Conservation (phyloP, 2,797 vertebrate species). For the Sebastiscus tertius region DNA sequence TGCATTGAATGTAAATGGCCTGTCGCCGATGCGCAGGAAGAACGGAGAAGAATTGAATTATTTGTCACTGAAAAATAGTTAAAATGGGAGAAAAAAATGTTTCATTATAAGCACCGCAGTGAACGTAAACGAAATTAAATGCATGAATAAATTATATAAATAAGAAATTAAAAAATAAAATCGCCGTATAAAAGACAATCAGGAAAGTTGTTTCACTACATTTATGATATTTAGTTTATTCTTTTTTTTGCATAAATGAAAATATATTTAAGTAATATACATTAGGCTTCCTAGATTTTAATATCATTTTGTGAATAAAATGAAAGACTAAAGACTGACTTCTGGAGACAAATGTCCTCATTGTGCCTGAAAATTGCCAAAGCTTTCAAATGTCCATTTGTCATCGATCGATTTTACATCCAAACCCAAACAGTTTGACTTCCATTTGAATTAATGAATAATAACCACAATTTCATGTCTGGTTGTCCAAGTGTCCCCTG, state of each 20-base stretch:
- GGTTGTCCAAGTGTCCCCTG: neutral
- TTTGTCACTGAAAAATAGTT: neutral
- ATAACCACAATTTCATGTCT: slow-evolving; percentile 37
- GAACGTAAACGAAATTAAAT: slow-evolving; percentile 45
- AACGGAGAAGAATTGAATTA: neutral
- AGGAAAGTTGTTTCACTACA: neutral
- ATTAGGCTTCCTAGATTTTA: neutral
- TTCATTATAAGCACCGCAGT: neutral
- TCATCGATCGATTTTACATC: slow-evolving; percentile 65
- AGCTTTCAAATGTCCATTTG: slow-evolving; percentile 29
- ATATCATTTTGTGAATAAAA: neutral
- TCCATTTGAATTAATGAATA: slow-evolving; percentile 66
- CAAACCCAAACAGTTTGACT: slow-evolving; percentile 20
- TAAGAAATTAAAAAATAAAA: neutral
- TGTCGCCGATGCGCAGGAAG: neutral
- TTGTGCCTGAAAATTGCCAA: neutral
- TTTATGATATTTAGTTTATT: neutral
- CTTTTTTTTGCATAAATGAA: neutral
- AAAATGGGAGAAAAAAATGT: neutral
- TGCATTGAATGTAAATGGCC: slow-evolving; percentile 53
- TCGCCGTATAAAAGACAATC: neutral
- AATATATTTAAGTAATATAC: neutral
- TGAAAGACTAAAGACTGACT: neutral
- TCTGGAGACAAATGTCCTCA: neutral
- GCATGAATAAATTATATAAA: neutral